Evolutionary conservation across 1,140 invertebrate genomes (phyloP).

Genomic region (Pseudomyrmex flavicornis): DNA sequence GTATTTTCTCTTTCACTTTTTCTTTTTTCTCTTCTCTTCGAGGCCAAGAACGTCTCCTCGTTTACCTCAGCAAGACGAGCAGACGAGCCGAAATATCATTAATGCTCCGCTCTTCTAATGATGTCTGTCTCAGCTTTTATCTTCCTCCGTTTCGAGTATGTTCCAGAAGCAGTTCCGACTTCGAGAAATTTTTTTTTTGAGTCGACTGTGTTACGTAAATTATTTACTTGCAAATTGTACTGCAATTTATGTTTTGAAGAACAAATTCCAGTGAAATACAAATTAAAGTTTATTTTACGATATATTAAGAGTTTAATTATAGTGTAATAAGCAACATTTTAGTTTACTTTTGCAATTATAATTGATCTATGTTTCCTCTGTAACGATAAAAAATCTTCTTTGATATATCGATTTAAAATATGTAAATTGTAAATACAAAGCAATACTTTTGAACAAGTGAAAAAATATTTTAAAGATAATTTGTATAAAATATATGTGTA

Average conservation of each 20-base stretch:
- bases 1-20: constrained; percentile 51
- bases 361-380: no score
- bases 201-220: neutral
- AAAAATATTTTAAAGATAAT: no score
- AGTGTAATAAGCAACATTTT: neutral
- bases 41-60: constrained; percentile 50
- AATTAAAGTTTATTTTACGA: neutral
- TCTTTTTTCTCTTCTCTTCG: constrained; percentile 49
- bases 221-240: constrained; percentile 1
- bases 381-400: no score
- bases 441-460: no score
- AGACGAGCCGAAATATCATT: constrained; percentile 53
- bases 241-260: neutral
- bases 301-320: neutral
- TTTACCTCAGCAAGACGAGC: constrained; percentile 49
- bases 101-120: constrained; percentile 5
- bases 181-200: neutral
- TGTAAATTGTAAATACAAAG: no score
- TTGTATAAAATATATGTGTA: neutral
- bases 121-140: constrained; percentile 7
- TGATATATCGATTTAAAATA: no score
- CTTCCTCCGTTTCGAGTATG: neutral
- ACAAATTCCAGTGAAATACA: neutral
- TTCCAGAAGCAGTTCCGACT: neutral
- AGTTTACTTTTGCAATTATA: neutral